Conservation (phyloP, 2,113 vertebrate species). For the Gymnocephalus cernua region DNA sequence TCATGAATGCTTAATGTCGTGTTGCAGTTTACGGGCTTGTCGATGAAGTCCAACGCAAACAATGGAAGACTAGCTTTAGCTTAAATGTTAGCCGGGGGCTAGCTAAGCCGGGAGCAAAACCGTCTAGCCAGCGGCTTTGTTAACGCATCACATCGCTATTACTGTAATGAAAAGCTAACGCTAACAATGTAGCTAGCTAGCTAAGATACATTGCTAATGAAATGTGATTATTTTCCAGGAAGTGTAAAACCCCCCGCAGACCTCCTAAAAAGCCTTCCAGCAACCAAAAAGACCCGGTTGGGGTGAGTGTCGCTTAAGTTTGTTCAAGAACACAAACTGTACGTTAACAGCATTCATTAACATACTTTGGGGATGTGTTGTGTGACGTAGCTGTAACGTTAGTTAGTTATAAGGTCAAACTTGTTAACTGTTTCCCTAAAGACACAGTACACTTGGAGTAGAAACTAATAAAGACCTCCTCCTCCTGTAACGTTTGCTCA, state of each 20-base stretch:
- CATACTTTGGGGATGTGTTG: not conserved
- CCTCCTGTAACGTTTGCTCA: slow-evolving; percentile 47
- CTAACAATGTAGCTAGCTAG: not conserved
- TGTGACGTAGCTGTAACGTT: not conserved
- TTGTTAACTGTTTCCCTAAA: not conserved
- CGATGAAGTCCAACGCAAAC: not conserved
- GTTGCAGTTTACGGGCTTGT: not conserved
- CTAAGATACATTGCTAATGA: not conserved
- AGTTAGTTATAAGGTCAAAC: not conserved
- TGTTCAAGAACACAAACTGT: not conserved
- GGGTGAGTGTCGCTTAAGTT: slow-evolving; percentile 77
- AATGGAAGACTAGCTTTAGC: not conserved
- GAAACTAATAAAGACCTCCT: too few relatives aligned
- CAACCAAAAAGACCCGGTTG: slow-evolving; percentile 88
- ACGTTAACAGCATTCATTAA: not conserved
- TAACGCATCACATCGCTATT: not conserved
- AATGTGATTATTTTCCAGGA: slow-evolving; percentile 64
- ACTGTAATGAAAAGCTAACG: not conserved
- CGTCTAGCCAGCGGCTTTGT: not conserved
- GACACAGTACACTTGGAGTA: not conserved
- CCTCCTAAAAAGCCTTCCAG: slow-evolving; percentile 81
- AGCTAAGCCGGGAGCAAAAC: slow-evolving; percentile 18
- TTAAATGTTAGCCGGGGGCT: slow-evolving; percentile 15
- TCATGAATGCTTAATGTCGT: not conserved
- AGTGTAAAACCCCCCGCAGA: slow-evolving; percentile 81